These are phyloP conservation scores for Synergus umbraculus DNA, from an alignment of 2,888 invertebrate species.

Conservation along the genomic window DNA sequence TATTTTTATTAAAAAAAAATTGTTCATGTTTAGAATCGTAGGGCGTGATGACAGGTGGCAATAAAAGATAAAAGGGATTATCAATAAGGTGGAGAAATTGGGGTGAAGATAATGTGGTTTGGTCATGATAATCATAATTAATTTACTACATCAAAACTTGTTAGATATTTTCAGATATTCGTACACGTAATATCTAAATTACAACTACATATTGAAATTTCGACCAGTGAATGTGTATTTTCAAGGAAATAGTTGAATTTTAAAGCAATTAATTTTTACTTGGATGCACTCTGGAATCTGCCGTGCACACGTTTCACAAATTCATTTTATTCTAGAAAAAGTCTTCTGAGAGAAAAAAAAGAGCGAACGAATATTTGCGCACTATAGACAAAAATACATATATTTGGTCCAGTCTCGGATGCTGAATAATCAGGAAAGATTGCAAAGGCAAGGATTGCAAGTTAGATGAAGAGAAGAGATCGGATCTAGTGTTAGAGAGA, in stretches of 20 bases:
- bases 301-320: background rate
- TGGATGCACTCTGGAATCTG: background rate
- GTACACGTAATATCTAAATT: too few relatives aligned
- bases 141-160: background rate
- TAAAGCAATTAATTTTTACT: background rate
- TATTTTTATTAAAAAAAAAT: too few relatives aligned
- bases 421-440: conserved; percentile 27
- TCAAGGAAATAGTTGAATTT: too few relatives aligned
- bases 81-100: background rate
- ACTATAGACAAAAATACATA: background rate
- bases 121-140: background rate
- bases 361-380: background rate
- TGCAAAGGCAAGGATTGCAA: background rate
- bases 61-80: background rate
- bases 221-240: too few relatives aligned
- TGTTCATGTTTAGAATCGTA: background rate
- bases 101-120: background rate
- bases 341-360: background rate
- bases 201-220: too few relatives aligned
- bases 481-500: background rate
- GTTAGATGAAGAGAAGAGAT: conserved; percentile 11
- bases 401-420: background rate
- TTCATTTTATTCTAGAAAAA: background rate
- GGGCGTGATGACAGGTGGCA: background rate
- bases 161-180: too few relatives aligned